A percentile compares a stretch with the other conserved stretches of the same genome.
Conservation (phyloP, 2,888 invertebrate genomes). For the Acanthosepion lycidas region DNA sequence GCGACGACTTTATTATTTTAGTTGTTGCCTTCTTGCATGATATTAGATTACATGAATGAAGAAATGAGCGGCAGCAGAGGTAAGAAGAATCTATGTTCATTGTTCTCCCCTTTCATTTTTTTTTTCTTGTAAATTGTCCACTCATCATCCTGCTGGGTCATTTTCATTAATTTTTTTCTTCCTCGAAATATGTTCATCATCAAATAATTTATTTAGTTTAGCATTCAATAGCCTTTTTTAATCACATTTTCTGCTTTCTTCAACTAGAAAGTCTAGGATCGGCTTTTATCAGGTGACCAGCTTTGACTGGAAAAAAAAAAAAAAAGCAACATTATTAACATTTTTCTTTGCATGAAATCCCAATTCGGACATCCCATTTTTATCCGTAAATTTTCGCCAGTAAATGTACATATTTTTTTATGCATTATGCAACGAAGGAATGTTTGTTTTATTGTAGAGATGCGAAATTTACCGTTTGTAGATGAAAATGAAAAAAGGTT, state of each 20-base stretch:
- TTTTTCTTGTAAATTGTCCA: background rate
- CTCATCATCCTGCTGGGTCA: background rate
- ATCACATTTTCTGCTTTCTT: too few relatives aligned
- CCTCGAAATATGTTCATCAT: background rate
- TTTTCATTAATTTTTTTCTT: background rate
- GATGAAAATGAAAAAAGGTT: background rate
- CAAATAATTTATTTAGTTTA: background rate
- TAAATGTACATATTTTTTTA: too few relatives aligned
- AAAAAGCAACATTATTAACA: too few relatives aligned
- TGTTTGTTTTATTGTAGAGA: background rate
- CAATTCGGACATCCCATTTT: background rate
- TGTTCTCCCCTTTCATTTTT: background rate
- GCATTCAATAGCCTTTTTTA: background rate
- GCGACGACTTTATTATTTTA: background rate
- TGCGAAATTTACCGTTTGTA: background rate
- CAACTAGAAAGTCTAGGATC: background rate
- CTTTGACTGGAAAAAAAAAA: background rate
- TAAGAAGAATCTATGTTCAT: background rate
- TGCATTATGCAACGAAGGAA: background rate
- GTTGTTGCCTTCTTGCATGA: slow-evolving; percentile 33
- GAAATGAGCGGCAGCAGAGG: slow-evolving; percentile 43
- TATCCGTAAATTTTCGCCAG: too few relatives aligned
- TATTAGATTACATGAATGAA: slow-evolving; percentile 43
- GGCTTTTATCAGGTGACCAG: background rate
- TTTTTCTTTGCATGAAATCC: background rate